Conservation (phyloP, 2,797 vertebrate species). For the Geotrypetes seraphini region DNA sequence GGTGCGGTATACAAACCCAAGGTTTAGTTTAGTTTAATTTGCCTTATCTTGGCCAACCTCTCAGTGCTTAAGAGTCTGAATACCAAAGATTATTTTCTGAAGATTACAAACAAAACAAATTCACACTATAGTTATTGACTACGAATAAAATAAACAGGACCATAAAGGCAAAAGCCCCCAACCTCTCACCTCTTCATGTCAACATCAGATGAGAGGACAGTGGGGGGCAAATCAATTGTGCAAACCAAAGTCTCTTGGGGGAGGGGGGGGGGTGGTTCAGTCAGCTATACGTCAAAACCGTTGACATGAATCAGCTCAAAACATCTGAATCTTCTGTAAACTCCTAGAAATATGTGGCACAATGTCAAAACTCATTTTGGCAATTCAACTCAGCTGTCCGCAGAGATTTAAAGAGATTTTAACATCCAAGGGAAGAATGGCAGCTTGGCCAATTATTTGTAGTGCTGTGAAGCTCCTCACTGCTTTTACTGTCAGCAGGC, state of each 20-base stretch:
- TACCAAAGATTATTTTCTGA: no score
- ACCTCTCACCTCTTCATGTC: neutral
- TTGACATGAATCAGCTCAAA: neutral
- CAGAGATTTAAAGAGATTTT: conserved; percentile 1
- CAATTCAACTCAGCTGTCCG: neutral
- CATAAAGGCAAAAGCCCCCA: no score
- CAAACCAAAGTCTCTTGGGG: neutral
- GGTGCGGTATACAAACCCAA: no score
- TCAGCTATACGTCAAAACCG: neutral
- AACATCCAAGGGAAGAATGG: neutral
- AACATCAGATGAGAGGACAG: neutral
- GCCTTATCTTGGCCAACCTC: no score
- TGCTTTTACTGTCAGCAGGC: neutral
- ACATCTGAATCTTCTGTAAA: neutral
- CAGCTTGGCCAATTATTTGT: neutral
- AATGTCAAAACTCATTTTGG: neutral
- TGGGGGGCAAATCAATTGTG: neutral
- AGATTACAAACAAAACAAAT: no score
- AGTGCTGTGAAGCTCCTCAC: neutral
- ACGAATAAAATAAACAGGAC: no score
- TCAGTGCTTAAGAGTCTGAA: no score
- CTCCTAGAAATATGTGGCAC: neutral
- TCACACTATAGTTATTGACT: no score
- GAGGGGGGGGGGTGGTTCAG: no score
- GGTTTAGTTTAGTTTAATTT: no score